Percentiles rank a stretch among this genome's conserved stretches.
phyloP scores from a whole-genome alignment of 2,888 invertebrate species.

The Gisinianus flammeolus region DNA sequence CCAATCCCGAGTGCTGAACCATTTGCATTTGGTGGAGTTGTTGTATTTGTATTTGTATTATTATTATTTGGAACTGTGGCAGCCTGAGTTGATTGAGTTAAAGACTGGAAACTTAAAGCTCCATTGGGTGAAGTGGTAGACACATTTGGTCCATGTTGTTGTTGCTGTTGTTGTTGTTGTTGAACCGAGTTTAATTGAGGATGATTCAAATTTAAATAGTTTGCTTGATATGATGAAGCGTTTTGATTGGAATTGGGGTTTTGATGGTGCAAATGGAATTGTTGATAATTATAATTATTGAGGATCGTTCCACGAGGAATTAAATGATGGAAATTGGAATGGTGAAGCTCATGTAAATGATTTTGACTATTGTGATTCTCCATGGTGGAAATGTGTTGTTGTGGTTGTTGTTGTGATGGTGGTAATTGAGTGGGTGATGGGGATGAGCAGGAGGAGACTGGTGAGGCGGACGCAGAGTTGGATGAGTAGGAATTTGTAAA shows the following conservation, averaged over 20 bases:
- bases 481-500: not conserved
- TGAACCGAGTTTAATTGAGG: not conserved
- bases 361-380: not conserved
- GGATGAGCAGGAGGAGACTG: slow-evolving; percentile 20
- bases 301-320: not conserved
- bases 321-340: not conserved
- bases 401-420: not conserved
- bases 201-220: no score
- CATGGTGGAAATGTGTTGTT: no score
- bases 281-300: not conserved
- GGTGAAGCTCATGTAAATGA: no score
- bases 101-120: not conserved
- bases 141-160: not conserved
- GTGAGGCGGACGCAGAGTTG: not conserved
- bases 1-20: not conserved
- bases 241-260: not conserved
- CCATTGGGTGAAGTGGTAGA: not conserved
- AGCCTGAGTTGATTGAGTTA: no score
- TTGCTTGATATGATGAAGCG: not conserved
- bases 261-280: not conserved
- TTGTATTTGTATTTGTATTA: not conserved
- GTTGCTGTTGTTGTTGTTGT: not conserved
- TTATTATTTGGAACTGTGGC: not conserved
- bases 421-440: not conserved
- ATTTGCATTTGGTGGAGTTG: not conserved